Evolutionary conservation across 2,797 vertebrate genomes (phyloP), one percentile per base, ranked within the genome.

Genomic region (Danio kyathit): DNA sequence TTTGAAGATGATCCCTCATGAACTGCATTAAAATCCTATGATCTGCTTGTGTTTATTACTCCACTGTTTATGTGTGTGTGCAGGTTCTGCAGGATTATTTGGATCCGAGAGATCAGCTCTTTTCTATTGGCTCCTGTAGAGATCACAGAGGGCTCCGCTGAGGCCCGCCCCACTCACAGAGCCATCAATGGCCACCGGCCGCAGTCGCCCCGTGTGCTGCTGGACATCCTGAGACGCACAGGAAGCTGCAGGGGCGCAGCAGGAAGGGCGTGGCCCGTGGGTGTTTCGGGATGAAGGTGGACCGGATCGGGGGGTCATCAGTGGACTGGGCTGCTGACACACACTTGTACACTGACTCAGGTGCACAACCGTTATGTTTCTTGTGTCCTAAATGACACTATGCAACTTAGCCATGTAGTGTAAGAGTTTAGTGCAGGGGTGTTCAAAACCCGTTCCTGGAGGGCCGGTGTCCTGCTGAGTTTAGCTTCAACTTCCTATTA

Each of bases 231-330:
- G 57, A 76, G n/a, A 54, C 85, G 3, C 90, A 88, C 70, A 78
- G 80, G 40, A 92, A 87, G 79, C 87, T 90, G 51, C 86, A 86
- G 69, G 89, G 90, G 76, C 86, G 93, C 72, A 90, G 83, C 86
- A 79, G 90, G 74, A 95, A 92, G 87, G 87, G 87, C 0, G 88
- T 87, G 82, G 82, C 88, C 0, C 88, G 91, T 46, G 93, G 94
- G 67, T 95, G 94, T 66, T 95, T 95, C 3, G 94, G 94, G 63
- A 90, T 93, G 89, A 95, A 94, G 87, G 90, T 95, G 89, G 94
- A 95, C 84, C 92, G 94, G 5, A 95, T 95, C 6, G n/a, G n/a
- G 93, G 94, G 40, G 89, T 92, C 54, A 77, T 94, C 82, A 95
- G 94, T 0, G 93, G 94, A 1, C 84, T 95, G 38, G 94, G 94